Percentiles rank a stretch among this genome's conserved stretches.
phyloP scores from a whole-genome alignment of 2,113 vertebrate genomes.

The Shinisaurus crocodilurus region DNA sequence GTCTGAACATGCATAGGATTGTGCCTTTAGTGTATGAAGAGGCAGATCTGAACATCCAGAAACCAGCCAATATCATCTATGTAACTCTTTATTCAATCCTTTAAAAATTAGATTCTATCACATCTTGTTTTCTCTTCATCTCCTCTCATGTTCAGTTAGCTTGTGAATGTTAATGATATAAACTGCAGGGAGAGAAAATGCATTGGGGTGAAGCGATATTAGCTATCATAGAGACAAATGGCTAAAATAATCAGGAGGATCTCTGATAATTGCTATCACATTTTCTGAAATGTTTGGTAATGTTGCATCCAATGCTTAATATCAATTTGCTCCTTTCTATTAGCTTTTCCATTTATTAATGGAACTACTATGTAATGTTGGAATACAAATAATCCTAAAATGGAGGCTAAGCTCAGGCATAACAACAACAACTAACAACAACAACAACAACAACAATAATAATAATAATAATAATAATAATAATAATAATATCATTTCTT shows the following conservation, averaged over 20 bases:
- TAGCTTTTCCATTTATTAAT: slow-evolving; percentile 20
- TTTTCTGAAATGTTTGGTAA: slow-evolving; percentile 18
- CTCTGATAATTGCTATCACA: neutral
- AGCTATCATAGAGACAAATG: slow-evolving; percentile 5
- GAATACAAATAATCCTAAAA: neutral
- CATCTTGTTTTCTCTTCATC: neutral
- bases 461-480: neutral
- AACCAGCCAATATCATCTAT: neutral
- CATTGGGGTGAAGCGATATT: neutral
- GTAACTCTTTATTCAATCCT: neutral
- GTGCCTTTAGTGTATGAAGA: neutral
- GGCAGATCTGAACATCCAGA: neutral
- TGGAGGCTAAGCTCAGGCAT: neutral
- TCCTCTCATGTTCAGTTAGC: neutral
- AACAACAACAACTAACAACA: too few species aligned
- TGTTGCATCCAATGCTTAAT: neutral
- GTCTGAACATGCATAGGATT: too few species aligned
- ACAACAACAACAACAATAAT: too few species aligned
- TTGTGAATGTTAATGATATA: neutral
- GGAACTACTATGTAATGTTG: neutral
- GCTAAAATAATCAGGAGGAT: neutral
- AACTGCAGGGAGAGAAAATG: neutral
- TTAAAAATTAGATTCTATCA: neutral
- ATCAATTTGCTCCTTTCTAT: slow-evolving; percentile 12
- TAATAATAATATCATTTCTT: neutral